Percentiles rank a stretch among this genome's conserved stretches.
phyloP scores from a whole-genome alignment of 2,888 invertebrate genomes.

The Apodemia zela region DNA sequence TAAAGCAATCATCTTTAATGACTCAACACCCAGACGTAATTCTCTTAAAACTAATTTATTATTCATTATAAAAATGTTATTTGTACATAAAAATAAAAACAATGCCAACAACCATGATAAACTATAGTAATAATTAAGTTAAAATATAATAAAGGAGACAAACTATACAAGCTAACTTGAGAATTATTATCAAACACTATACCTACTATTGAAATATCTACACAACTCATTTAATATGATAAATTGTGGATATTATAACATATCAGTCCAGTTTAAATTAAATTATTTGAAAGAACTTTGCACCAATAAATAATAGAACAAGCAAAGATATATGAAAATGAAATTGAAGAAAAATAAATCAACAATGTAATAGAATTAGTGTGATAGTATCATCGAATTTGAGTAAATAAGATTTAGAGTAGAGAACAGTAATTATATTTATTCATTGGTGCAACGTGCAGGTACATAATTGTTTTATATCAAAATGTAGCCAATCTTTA shows the following conservation, averaged over 20 bases:
- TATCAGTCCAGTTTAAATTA: constrained; percentile 47
- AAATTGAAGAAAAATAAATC: constrained; percentile 30
- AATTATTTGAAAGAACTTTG: constrained; percentile 50
- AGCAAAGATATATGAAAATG: constrained; percentile 21
- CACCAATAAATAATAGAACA: constrained; percentile 58
- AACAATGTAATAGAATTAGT: constrained; percentile 28
- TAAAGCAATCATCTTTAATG: constrained; percentile 42
- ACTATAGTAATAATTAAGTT: constrained; percentile 70
- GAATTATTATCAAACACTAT: constrained; percentile 27
- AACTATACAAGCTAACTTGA: constrained; percentile 58
- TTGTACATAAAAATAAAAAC: constrained; percentile 77
- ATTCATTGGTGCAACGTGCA: constrained; percentile 68
- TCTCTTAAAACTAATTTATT: constrained; percentile 63
- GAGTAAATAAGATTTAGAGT: constrained; percentile 25
- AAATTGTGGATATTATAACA: constrained; percentile 36
- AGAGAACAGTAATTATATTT: constrained; percentile 35
- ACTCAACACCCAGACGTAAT: constrained; percentile 37
- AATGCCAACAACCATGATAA: constrained; percentile 73
- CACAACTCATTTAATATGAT: constrained; percentile 19
- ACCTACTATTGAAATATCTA: constrained; percentile 13
- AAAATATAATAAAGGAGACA: constrained; percentile 66
- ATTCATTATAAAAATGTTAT: constrained; percentile 61
- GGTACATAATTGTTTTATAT: constrained; percentile 62
- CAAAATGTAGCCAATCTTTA: constrained; percentile 53
- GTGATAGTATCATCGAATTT: constrained; percentile 29